Evolutionary conservation across 1,140 invertebrate genomes (phyloP).

Genomic region (Ceratoteleas bidentatus): DNA sequence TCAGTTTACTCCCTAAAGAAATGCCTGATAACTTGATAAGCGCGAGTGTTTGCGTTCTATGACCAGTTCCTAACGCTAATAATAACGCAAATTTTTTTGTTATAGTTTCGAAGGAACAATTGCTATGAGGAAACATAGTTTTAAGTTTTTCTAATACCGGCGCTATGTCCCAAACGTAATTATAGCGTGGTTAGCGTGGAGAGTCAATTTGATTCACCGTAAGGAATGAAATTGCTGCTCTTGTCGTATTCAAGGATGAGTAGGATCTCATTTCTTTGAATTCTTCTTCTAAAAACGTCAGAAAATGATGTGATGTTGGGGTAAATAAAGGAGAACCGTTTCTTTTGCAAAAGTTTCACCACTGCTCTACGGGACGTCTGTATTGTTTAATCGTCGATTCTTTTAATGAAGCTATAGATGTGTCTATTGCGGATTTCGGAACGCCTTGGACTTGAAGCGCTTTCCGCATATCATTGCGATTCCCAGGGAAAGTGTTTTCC

Average conservation of each 20-base stretch:
- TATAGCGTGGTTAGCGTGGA: slow-evolving; percentile 7
- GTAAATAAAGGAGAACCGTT: neutral
- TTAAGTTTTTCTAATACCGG: slow-evolving; percentile 8
- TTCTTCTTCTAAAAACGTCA: neutral
- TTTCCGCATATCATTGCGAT: slow-evolving; percentile 14
- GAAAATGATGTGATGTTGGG: neutral
- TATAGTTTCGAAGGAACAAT: neutral
- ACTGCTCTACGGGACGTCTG: neutral
- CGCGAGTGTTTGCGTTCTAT: slow-evolving; percentile 16
- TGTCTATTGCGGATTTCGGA: slow-evolving; percentile 7
- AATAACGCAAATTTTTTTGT: slow-evolving; percentile 5
- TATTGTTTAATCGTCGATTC: slow-evolving; percentile 3
- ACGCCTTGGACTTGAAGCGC: slow-evolving; percentile 14
- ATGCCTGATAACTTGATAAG: slow-evolving; percentile 11
- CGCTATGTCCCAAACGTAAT: slow-evolving; percentile 3
- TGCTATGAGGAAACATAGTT: neutral
- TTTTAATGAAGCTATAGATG: neutral
- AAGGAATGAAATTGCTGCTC: too few species aligned
- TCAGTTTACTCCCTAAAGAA: neutral
- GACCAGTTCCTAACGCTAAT: slow-evolving; percentile 1
- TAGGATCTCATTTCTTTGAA: slow-evolving; percentile 10
- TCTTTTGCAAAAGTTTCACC: slow-evolving; percentile 4
- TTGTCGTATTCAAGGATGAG: slow-evolving; percentile 3
- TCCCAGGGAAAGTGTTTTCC: slow-evolving; percentile 11
- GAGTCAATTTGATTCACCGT: neutral